phyloP scores from a whole-genome alignment of 2,113 vertebrate genomes.

The Trachemys scripta region DNA sequence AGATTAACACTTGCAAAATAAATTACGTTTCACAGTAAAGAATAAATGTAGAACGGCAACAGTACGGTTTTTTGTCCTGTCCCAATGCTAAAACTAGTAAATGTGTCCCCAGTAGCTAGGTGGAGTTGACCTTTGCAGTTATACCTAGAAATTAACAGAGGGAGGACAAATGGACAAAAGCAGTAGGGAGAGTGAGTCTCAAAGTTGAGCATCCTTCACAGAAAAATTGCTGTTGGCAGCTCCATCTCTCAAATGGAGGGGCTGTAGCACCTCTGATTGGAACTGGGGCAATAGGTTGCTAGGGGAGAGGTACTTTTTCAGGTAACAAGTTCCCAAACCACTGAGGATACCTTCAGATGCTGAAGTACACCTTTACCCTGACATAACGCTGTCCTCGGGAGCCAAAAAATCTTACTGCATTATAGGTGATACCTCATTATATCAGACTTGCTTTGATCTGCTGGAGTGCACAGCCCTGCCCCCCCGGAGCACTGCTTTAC shows the following conservation, averaged over 20 bases:
- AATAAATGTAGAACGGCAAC: background rate
- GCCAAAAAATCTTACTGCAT: too few species aligned
- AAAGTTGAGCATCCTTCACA: background rate
- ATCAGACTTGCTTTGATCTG: too few species aligned
- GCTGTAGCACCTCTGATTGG: background rate
- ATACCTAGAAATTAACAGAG: background rate
- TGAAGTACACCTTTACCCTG: background rate
- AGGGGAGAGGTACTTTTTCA: background rate
- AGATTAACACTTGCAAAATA: background rate
- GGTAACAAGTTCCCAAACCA: background rate
- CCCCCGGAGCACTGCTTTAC: too few species aligned
- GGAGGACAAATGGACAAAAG: background rate
- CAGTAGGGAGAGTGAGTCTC: background rate
- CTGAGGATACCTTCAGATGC: background rate
- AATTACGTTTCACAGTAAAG: background rate
- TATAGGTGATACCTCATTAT: too few species aligned
- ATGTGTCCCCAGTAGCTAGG: background rate
- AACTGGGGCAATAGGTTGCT: background rate
- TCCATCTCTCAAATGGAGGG: background rate
- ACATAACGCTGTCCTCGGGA: too few species aligned
- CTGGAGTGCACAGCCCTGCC: too few species aligned
- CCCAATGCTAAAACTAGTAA: background rate
- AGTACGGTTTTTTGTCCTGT: background rate
- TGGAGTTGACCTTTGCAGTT: background rate
- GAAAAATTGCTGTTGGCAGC: background rate